Evolutionary conservation across 2,797 vertebrate species (phyloP), one percentile per base, ranked within the genome.

Genomic region (Lithobates sylvaticus): DNA sequence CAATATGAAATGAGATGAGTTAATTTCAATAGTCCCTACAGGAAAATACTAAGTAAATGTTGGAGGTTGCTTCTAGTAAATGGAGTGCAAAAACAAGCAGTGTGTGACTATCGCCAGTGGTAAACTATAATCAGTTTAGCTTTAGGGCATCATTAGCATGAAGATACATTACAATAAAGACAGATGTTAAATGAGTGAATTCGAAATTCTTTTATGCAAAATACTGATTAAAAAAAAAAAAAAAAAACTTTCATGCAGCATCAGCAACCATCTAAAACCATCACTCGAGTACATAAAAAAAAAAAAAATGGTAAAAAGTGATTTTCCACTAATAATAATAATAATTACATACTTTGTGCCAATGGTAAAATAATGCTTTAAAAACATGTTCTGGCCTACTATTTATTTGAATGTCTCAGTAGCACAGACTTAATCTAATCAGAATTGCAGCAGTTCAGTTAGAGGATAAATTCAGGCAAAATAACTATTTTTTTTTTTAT

Each of bases 181-280:
- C 79, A 61, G 69, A 72, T 72, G 79, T 32, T 81, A 72, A 81
- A 81, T 72, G 47, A 27, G 16, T 69, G 27, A 72, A 71, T n/a
- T 71, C 15, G 34, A 72, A 72, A 81, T 67, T 67, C 76, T 18
- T 67, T 44, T 15, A 67, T 72, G 68, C 67, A 54, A 13, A 81
- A 72, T 47, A 58, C 70, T 81, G 70, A 36, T 67, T n/a, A n/a
- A n/a, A n/a, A n/a, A n/a, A n/a, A n/a, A n/a, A n/a, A 27, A 72
- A 58, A 39, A 71, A 70, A 44, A 81, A 27, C 29, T 32, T 72
- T 18, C 34, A 13, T 7, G 12, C 34, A 15, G 47, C 70, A 67
- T 72, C 32, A 58, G 27, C 6, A 50, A 47, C 1, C 47, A 32
- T 36, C 8, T 39, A 39, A 39, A 39, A 39, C 6, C 39, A 39